Evolutionary conservation across 2,113 vertebrate genomes (phyloP).

Genomic region (Atlantisia rogersi): DNA sequence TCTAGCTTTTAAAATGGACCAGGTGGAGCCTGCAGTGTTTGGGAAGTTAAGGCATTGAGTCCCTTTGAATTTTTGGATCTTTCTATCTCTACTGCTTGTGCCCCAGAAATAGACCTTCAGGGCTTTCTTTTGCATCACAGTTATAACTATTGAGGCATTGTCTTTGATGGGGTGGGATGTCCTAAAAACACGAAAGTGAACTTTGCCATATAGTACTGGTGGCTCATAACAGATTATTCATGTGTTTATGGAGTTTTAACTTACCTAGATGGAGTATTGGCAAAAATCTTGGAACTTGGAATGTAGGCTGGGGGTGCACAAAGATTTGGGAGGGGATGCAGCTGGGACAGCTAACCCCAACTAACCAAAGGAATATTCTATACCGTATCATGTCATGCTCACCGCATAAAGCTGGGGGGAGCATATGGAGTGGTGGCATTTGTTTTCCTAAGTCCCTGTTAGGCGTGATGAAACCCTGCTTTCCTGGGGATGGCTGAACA

Average conservation of each 20-base stretch:
- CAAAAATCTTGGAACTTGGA: neutral
- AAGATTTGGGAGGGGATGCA: too few relatives aligned
- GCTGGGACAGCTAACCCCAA: too few relatives aligned
- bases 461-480: too few relatives aligned
- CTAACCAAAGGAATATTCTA: too few relatives aligned
- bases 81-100: neutral
- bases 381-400: too few relatives aligned
- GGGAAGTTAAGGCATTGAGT: neutral
- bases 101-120: neutral
- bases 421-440: too few relatives aligned
- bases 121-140: neutral
- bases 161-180: accelerated
- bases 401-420: too few relatives aligned
- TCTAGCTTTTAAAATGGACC: neutral
- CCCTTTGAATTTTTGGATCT: neutral
- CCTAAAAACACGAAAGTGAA: neutral
- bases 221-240: neutral
- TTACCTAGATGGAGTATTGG: neutral
- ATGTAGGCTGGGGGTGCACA: neutral
- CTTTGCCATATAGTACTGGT: neutral
- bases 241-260: neutral
- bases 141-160: neutral
- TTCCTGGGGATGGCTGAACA: too few relatives aligned
- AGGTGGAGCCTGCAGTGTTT: neutral
- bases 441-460: too few relatives aligned